A percentile compares a stretch with the other conserved stretches of the same genome.
Conservation (phyloP, 2,113 vertebrate species). For the Edolisoma coerulescens region DNA sequence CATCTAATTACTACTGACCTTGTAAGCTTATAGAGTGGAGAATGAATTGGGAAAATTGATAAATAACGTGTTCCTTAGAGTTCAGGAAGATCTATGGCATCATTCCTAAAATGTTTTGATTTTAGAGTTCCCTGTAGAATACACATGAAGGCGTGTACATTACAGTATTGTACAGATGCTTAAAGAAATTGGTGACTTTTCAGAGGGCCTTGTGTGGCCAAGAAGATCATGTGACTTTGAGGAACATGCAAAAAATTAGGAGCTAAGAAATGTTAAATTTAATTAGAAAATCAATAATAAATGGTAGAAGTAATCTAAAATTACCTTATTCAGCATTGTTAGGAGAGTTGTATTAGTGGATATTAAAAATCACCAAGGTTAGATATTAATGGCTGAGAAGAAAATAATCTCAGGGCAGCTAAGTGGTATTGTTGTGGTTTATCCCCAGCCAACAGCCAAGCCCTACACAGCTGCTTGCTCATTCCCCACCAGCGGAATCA, state of each 20-base stretch:
- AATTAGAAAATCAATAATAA: not conserved
- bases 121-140: not conserved
- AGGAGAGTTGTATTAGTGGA: not conserved
- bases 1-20: not conserved
- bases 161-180: not conserved
- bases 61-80: not conserved
- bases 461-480: not conserved
- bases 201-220: not conserved
- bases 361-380: not conserved
- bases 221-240: not conserved
- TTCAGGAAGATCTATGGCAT: not conserved
- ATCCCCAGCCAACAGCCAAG: not conserved
- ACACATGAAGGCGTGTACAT: rapidly evolving
- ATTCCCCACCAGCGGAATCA: not conserved
- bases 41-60: not conserved
- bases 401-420: not conserved
- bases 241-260: not conserved
- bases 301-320: not conserved
- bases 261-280: not conserved
- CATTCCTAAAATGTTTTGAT: not conserved
- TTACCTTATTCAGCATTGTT: not conserved
- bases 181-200: not conserved
- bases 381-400: not conserved
- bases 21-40: not conserved
- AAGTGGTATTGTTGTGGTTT: not conserved